Evolutionary conservation across 2,888 invertebrate species (phyloP).

Genomic region (Cenopis cana): DNA sequence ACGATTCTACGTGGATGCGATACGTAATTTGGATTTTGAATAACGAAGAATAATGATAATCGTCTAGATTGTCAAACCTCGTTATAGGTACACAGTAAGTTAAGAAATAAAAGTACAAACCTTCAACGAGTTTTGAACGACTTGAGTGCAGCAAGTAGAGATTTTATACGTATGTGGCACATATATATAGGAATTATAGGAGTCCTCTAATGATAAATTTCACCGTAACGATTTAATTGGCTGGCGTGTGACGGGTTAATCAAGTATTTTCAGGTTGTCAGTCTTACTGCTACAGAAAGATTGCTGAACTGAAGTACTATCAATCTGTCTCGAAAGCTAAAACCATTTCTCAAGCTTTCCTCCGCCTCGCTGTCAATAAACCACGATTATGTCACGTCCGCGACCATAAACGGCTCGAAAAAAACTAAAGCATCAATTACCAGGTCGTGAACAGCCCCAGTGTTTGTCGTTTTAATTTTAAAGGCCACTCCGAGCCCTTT

Average conservation of each 20-base stretch:
- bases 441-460: constrained; percentile 59
- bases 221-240: background rate
- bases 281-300: background rate
- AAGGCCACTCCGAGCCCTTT: constrained; percentile 76
- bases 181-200: background rate
- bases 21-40: constrained; percentile 10
- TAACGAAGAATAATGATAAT: constrained; percentile 33
- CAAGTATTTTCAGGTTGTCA: background rate
- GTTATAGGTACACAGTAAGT: background rate
- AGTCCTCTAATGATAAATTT: background rate
- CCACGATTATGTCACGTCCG: constrained; percentile 33
- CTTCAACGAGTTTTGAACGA: background rate
- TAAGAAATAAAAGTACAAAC: too few relatives aligned
- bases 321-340: background rate
- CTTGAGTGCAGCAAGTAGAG: background rate
- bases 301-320: background rate
- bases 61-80: constrained; percentile 1
- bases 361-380: constrained; percentile 16
- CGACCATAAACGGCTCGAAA: constrained; percentile 46
- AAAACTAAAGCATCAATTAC: constrained; percentile 69
- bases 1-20: constrained; percentile 25
- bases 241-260: background rate
- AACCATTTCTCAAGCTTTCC: constrained; percentile 8
- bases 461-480: constrained; percentile 81
- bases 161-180: background rate